phyloP scores from a whole-genome alignment of 2,888 invertebrate species.

The Ferrisia virgata region DNA sequence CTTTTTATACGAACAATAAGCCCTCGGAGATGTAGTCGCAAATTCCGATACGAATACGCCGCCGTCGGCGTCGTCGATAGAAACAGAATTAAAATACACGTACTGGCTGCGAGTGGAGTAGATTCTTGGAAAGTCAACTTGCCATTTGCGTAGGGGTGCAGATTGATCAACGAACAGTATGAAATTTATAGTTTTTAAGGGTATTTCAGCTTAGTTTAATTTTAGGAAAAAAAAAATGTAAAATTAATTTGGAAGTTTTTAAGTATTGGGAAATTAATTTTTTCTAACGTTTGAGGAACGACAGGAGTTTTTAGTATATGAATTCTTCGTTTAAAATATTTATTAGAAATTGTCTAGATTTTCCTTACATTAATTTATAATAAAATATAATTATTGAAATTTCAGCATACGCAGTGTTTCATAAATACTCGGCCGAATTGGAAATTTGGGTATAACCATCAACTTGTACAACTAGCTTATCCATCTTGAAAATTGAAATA shows the following conservation, averaged over 20 bases:
- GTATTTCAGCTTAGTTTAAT: neutral
- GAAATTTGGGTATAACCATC: no score
- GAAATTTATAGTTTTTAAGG: neutral
- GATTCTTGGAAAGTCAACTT: neutral
- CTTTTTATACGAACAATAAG: neutral
- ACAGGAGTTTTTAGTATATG: neutral
- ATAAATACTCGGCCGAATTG: no score
- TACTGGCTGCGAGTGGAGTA: neutral
- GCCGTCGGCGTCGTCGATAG: no score
- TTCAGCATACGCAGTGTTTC: no score
- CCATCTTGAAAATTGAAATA: no score
- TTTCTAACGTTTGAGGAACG: neutral
- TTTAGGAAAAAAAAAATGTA: neutral
- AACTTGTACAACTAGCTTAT: no score
- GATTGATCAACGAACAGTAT: neutral
- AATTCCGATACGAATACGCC: neutral
- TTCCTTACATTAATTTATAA: no score
- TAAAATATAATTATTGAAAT: no score
- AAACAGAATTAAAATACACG: neutral
- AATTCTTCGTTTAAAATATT: no score
- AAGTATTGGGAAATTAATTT: neutral
- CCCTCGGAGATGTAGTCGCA: neutral
- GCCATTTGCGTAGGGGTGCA: neutral
- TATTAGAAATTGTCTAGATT: no score
- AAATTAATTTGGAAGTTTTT: neutral